Conservation (phyloP, 2,888 invertebrate genomes). For the Hemithea aestivaria region DNA sequence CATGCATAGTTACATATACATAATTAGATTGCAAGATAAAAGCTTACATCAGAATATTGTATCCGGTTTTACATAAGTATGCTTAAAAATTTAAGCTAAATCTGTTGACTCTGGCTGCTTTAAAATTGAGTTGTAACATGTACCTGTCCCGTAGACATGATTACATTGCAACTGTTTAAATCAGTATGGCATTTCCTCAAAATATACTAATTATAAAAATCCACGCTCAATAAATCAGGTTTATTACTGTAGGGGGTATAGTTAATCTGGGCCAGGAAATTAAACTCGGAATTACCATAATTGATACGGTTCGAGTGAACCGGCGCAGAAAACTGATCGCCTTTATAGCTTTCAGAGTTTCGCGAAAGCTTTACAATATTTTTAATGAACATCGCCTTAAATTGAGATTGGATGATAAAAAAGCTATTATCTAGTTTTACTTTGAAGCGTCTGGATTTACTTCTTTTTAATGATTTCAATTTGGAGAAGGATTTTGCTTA, state of each 20-base stretch:
- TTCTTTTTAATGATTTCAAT: constrained; percentile 11
- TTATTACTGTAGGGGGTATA: constrained; percentile 61
- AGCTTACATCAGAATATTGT: too few relatives aligned
- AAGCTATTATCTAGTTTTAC: constrained; percentile 28
- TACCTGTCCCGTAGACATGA: too few relatives aligned
- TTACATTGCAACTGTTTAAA: too few relatives aligned
- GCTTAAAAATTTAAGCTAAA: too few relatives aligned
- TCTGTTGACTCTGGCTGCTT: too few relatives aligned
- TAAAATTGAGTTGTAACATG: too few relatives aligned
- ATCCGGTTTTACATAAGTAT: too few relatives aligned
- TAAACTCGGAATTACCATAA: constrained; percentile 76
- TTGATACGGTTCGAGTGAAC: constrained; percentile 72
- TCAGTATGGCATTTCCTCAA: constrained; percentile 30
- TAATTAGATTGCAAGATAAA: too few relatives aligned
- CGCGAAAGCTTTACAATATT: constrained; percentile 39
- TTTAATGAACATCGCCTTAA: constrained; percentile 47
- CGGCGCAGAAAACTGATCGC: constrained; percentile 70
- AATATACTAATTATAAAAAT: constrained; percentile 50
- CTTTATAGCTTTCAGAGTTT: constrained; percentile 44
- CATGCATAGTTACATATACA: too few relatives aligned
- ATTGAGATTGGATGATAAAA: constrained; percentile 49
- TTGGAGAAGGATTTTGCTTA: too few relatives aligned
- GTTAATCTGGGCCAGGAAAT: constrained; percentile 75
- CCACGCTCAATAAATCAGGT: constrained; percentile 64
- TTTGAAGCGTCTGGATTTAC: constrained; percentile 10